Evolutionary conservation across 2,797 vertebrate genomes (phyloP), one percentile per base, ranked within the genome.

Genomic region (Enteromius mattozi): DNA sequence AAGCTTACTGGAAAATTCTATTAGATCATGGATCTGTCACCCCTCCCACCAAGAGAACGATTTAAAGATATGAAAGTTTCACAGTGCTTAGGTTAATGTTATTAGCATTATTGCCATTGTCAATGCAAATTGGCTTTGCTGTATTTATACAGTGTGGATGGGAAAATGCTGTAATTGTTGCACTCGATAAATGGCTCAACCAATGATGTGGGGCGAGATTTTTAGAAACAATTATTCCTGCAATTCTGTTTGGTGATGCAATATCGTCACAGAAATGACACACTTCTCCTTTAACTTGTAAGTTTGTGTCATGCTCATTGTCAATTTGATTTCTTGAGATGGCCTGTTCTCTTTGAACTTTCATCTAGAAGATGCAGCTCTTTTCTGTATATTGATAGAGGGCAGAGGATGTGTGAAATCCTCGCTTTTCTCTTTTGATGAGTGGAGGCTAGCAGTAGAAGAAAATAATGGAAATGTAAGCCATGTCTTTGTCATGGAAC

Each of bases 21-120:
- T 71, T 14, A 71, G 40, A 24, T n/a, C n/a, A 24, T 71, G 69
- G n/a, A 47, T 71, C 40, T 71, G 37, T 24, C 40, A n/a, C 69
- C 13, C 10, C 24, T 71, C 9, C 37, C 4, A 13, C 40, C 10
- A 42, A 24, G 40, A 45, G 47, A 71, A 19, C 24, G 69, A 24
- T 71, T 71, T 45, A 61, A 61, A 27, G n/a, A 13, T 61, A n/a
- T 27, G 56, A 71, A 24, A 45, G 40, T 70, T 70, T 70, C 8
- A 69, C 6, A 12, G 17, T 21, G 68, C 37, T 70, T 21, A 42
- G 68, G 9, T 27, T 24, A 71, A 71, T 13, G 5, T 47, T 47
- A 24, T 47, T 71, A 71, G 10, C 37, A 71, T 47, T 42, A 42
- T 6, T 4, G 5, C 21, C 21, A 6, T n/a, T n/a, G n/a, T n/a